These are phyloP conservation scores for Sycophila sp. DNA, from an alignment of 1,140 invertebrate genomes.

Conservation along the genomic window DNA sequence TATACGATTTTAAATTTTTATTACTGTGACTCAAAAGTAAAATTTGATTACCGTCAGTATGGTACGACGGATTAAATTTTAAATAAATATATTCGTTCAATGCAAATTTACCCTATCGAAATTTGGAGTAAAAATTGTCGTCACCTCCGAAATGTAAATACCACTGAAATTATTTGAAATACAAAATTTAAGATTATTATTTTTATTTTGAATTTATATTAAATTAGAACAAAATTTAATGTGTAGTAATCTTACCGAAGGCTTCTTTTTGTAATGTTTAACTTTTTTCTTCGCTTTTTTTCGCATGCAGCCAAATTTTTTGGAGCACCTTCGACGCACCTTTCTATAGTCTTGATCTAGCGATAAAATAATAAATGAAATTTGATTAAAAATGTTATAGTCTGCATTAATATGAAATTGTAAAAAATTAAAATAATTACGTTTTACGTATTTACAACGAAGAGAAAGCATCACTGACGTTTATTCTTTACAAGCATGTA, in stretches of 20 bases:
- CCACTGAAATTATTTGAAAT: conserved; percentile 1
- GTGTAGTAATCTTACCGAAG: neutral
- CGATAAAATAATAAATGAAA: neutral
- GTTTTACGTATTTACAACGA: no score
- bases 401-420: no score
- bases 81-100: neutral
- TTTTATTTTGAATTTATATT: neutral
- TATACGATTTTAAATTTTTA: no score
- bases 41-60: no score
- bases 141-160: neutral
- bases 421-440: neutral
- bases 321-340: neutral
- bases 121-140: neutral
- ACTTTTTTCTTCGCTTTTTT: neutral
- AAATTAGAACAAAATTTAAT: no score
- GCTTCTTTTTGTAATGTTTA: neutral
- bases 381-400: neutral
- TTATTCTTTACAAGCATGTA: no score
- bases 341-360: neutral
- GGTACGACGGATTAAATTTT: no score
- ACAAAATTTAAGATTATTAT: neutral
- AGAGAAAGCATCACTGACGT: no score
- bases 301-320: neutral
- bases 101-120: neutral
- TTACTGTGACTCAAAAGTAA: no score